phyloP scores from a whole-genome alignment of 2,797 vertebrate species.

The Amblyraja radiata region DNA sequence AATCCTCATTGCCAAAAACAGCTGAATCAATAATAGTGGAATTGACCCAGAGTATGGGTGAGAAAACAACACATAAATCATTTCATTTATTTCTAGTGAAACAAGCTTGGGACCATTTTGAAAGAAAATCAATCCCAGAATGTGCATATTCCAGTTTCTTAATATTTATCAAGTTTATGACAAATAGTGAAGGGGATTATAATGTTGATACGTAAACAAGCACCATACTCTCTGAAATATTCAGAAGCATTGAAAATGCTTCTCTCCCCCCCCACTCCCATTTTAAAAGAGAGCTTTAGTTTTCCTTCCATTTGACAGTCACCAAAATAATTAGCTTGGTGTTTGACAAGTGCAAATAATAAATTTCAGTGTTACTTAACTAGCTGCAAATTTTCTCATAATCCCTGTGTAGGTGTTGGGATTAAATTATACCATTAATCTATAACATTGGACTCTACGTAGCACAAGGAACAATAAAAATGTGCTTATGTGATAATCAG shows the following conservation, averaged over 20 bases:
- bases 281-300: background rate
- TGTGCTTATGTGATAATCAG: background rate
- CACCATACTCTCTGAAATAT: background rate
- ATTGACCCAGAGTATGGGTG: background rate
- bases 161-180: background rate
- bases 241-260: background rate
- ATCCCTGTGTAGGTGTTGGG: no score
- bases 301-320: background rate
- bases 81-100: background rate
- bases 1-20: no score
- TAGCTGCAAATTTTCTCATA: background rate
- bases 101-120: background rate
- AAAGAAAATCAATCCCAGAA: background rate
- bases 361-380: background rate
- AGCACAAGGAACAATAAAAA: background rate
- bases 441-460: no score
- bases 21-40: background rate
- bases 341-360: background rate
- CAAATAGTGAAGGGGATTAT: background rate
- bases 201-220: background rate
- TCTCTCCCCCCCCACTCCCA: no score
- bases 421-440: background rate
- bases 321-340: background rate
- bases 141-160: background rate
- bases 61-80: background rate